Percentiles rank a stretch among this genome's conserved stretches.
Evolutionary conservation across 2,113 vertebrate genomes (phyloP).

Genomic region (Sylvia atricapilla): DNA sequence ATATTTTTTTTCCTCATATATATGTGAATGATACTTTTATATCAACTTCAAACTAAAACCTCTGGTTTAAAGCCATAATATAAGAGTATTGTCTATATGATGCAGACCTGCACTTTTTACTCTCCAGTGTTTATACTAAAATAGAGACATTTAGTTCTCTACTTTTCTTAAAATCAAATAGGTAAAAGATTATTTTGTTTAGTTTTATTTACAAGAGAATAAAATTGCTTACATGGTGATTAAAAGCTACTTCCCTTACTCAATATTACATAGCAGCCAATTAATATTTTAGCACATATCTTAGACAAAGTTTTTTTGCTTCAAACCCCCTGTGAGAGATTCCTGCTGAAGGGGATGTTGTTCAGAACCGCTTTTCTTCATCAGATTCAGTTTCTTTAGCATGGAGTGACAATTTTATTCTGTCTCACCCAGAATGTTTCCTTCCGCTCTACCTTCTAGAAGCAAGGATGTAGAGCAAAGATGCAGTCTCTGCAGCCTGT

Average conservation of each 20-base stretch:
- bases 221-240: neutral
- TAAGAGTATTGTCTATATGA: conserved; percentile 20
- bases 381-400: neutral
- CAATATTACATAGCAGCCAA: neutral
- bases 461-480: neutral
- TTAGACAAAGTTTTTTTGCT: neutral
- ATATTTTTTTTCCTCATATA: conserved; percentile 41
- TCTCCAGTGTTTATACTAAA: neutral
- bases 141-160: neutral
- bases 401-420: neutral
- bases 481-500: neutral
- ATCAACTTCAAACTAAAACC: conserved; percentile 42
- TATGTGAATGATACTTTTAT: conserved; percentile 36
- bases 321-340: neutral
- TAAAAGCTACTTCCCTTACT: neutral
- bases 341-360: accelerated
- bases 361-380: neutral
- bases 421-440: neutral
- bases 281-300: neutral
- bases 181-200: neutral
- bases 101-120: neutral
- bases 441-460: neutral
- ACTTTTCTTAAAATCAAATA: neutral
- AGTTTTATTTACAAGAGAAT: neutral
- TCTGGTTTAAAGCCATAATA: conserved; percentile 46